Conservation (phyloP, 2,888 invertebrate genomes). For the Hemaris fuciformis region DNA sequence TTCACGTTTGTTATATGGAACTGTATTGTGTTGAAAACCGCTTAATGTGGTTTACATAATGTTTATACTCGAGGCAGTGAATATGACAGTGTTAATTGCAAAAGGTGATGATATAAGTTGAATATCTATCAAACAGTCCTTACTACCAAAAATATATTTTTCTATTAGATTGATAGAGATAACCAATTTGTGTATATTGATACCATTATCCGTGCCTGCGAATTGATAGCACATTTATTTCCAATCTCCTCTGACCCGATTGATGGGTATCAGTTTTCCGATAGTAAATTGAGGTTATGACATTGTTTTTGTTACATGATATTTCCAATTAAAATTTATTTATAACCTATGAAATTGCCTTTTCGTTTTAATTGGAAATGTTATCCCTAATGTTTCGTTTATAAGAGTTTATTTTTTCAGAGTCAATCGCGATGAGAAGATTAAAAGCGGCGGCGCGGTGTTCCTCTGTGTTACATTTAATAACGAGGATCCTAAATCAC, state of each 20-base stretch:
- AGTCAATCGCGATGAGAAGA: slow-evolving; percentile 12
- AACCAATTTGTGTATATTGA: too few relatives aligned
- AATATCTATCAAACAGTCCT: too few relatives aligned
- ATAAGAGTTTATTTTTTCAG: slow-evolving; percentile 12
- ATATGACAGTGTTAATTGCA: too few relatives aligned
- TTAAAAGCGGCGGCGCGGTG: neutral
- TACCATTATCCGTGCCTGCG: neutral
- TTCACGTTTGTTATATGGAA: neutral
- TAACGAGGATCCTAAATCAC: neutral
- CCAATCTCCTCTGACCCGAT: neutral
- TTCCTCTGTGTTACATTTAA: neutral
- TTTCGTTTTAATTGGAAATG: neutral
- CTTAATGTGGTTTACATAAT: neutral
- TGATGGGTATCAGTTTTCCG: neutral
- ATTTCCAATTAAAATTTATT: neutral
- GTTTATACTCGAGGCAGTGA: too few relatives aligned
- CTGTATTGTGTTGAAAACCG: neutral
- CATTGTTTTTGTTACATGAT: neutral
- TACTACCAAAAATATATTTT: too few relatives aligned
- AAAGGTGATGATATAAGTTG: too few relatives aligned
- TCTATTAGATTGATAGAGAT: too few relatives aligned
- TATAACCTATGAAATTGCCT: neutral
- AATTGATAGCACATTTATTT: neutral
- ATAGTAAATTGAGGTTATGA: neutral
- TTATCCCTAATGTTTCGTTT: neutral